Evolutionary conservation across 2,797 vertebrate genomes (phyloP).

Genomic region (Graptemys geographica): DNA sequence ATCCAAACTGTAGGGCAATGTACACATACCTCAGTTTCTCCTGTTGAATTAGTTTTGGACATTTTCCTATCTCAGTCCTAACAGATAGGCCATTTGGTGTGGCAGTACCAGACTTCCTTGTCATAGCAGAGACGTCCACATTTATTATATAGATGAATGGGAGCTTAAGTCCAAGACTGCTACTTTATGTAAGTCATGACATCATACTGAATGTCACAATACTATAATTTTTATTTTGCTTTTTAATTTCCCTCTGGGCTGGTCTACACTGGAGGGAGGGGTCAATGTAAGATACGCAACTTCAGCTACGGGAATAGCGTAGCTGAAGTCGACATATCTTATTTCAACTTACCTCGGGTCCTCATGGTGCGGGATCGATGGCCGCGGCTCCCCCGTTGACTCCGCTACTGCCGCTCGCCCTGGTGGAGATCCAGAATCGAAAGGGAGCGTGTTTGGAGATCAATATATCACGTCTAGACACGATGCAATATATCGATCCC

Average conservation of each 20-base stretch:
- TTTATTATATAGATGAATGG: neutral
- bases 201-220: neutral
- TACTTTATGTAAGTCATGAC: neutral
- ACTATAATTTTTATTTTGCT: neutral
- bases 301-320: too few relatives aligned
- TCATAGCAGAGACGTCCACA: neutral
- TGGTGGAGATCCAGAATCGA: too few relatives aligned
- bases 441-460: too few relatives aligned
- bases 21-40: neutral
- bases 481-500: too few relatives aligned
- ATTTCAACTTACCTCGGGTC: too few relatives aligned
- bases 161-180: neutral
- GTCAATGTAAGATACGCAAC: too few relatives aligned
- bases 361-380: too few relatives aligned
- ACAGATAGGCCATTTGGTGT: neutral
- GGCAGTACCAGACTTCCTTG: neutral
- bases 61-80: neutral
- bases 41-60: neutral
- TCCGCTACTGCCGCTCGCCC: too few relatives aligned
- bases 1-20: neutral
- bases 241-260: accelerated
- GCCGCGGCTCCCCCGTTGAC: too few relatives aligned
- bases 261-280: too few relatives aligned
- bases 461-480: too few relatives aligned
- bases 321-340: too few relatives aligned